Conservation (phyloP, 2,888 invertebrate genomes). For the Nomada fabriciana region DNA sequence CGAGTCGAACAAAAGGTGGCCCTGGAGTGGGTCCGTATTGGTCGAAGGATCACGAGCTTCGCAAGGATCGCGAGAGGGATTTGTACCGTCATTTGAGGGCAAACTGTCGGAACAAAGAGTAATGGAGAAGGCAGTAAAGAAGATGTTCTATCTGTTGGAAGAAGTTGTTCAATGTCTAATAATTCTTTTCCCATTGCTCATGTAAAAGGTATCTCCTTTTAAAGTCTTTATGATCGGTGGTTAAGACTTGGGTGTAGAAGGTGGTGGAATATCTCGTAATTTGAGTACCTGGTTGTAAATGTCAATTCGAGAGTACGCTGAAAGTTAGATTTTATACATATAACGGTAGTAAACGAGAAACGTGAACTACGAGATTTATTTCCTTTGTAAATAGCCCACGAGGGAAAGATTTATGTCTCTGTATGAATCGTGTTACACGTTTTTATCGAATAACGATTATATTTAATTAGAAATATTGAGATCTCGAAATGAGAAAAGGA, state of each 20-base stretch:
- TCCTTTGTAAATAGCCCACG: not conserved
- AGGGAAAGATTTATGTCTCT: not conserved
- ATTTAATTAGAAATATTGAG: no score
- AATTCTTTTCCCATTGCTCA: not conserved
- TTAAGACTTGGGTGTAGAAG: no score
- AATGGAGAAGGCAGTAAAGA: not conserved
- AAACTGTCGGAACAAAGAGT: conserved; percentile 31
- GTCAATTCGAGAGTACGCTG: no score
- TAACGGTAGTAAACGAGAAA: not conserved
- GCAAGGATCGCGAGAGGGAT: conserved; percentile 49
- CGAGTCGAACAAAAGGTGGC: conserved; percentile 60
- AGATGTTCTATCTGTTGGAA: not conserved
- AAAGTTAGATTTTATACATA: no score
- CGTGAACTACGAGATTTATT: not conserved
- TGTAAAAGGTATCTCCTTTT: not conserved
- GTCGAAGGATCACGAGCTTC: conserved; percentile 52
- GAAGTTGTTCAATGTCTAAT: not conserved
- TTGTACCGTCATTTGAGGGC: conserved; percentile 43
- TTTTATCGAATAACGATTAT: no score
- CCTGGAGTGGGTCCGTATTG: conserved; percentile 48
- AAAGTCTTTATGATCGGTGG: no score
- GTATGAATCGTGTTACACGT: not conserved
- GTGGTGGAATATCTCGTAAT: no score
- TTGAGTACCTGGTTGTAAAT: no score
- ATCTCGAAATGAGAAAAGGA: not conserved